A percentile compares a stretch with the other conserved stretches of the same genome.
These are phyloP conservation scores for Trichomalopsis sarcophagae DNA, from an alignment of 1,140 invertebrate species.

Conservation along the genomic window DNA sequence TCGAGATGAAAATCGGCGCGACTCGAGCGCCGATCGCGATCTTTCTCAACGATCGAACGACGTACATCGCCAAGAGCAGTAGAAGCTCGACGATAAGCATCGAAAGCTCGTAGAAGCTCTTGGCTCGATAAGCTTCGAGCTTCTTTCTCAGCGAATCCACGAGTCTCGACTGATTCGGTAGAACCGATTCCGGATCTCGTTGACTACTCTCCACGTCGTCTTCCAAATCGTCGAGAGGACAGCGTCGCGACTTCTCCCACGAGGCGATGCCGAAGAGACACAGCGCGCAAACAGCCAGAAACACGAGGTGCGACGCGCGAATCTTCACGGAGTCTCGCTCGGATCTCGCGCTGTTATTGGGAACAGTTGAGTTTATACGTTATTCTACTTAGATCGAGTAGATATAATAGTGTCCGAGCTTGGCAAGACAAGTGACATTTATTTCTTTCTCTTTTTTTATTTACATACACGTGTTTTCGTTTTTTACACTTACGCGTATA, in stretches of 20 bases:
- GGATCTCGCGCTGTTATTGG: conserved; percentile 22
- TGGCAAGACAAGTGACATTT: no score
- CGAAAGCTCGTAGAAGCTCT: not conserved
- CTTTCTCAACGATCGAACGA: not conserved
- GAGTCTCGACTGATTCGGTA: not conserved
- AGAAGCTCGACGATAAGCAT: not conserved
- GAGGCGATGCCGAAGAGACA: not conserved
- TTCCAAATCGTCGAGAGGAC: not conserved
- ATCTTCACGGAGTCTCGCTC: conserved; percentile 23
- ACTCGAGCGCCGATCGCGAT: not conserved
- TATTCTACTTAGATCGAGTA: not conserved
- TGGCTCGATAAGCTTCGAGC: not conserved
- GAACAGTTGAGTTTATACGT: not conserved
- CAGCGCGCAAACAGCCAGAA: conserved; percentile 18
- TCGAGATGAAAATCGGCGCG: not conserved
- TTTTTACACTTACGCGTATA: not conserved
- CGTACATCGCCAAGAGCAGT: not conserved
- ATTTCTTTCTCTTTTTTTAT: no score
- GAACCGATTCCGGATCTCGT: not conserved
- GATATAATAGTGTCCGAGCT: no score
- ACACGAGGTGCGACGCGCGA: not conserved
- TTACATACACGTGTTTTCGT: no score
- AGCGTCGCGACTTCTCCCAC: not conserved
- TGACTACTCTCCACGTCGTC: not conserved
- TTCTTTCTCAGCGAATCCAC: not conserved